These are phyloP conservation scores for Coboldia fuscipes DNA, from an alignment of 1,140 invertebrate genomes.

Conservation along the genomic window DNA sequence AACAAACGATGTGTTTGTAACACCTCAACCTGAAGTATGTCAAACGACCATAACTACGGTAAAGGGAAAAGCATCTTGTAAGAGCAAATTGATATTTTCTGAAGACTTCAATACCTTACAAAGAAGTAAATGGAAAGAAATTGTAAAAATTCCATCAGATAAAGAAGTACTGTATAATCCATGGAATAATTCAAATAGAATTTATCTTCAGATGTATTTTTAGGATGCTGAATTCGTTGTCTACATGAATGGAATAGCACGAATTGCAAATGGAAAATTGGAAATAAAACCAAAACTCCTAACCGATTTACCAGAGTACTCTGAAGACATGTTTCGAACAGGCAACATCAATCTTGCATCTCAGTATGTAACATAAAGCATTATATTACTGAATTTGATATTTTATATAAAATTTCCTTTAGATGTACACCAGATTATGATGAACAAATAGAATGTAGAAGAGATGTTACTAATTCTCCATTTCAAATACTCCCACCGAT, in stretches of 20 bases:
- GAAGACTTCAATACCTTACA: not conserved
- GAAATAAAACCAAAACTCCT: not conserved
- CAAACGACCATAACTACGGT: not conserved
- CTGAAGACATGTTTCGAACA: not conserved
- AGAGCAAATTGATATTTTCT: not conserved
- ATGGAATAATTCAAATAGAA: not conserved
- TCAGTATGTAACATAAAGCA: not conserved
- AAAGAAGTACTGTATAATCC: not conserved
- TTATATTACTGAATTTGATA: too few species aligned
- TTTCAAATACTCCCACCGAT: conserved; percentile 39
- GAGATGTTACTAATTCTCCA: too few species aligned
- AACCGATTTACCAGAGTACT: not conserved
- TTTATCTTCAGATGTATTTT: not conserved
- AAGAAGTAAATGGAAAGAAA: not conserved
- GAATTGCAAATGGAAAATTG: not conserved
- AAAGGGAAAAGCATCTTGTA: not conserved
- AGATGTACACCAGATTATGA: not conserved
- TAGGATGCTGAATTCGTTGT: not conserved
- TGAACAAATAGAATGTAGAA: not conserved
- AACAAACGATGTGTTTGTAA: too few species aligned
- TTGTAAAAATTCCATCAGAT: not conserved
- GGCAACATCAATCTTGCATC: not conserved
- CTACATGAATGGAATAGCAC: not conserved
- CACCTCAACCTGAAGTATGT: not conserved
- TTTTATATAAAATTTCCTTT: too few species aligned